A percentile compares a stretch with the other conserved stretches of the same genome.
These are phyloP conservation scores for Leptinotarsa defecta DNA, from an alignment of 1,140 invertebrate species.

Conservation along the genomic window DNA sequence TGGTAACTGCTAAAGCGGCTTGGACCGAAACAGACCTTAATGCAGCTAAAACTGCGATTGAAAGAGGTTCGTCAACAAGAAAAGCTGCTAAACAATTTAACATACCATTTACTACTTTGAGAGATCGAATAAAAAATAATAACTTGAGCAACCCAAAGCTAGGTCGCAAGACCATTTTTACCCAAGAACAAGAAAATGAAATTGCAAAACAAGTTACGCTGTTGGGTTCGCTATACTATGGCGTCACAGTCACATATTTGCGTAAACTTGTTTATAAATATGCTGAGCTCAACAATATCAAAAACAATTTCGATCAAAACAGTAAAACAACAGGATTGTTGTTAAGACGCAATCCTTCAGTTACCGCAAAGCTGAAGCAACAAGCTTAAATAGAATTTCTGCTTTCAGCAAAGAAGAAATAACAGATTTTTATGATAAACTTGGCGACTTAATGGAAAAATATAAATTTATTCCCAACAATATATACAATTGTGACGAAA, in stretches of 20 bases:
- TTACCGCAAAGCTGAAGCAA: slow-evolving; percentile 46
- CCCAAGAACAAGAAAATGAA: slow-evolving; percentile 47
- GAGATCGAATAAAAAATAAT: slow-evolving; percentile 31
- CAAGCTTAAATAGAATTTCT: slow-evolving; percentile 38
- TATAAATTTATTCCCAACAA: slow-evolving; percentile 46
- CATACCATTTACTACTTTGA: slow-evolving; percentile 31
- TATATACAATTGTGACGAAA: slow-evolving; percentile 43
- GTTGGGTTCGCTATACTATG: slow-evolving; percentile 34
- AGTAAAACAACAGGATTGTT: slow-evolving; percentile 38
- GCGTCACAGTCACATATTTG: slow-evolving; percentile 27
- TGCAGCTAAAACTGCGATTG: slow-evolving; percentile 25
- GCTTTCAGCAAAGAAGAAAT: slow-evolving; percentile 44
- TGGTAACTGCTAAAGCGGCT: slow-evolving; percentile 24
- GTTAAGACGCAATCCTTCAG: slow-evolving; percentile 28
- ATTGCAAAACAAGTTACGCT: slow-evolving; percentile 42
- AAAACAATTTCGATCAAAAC: slow-evolving; percentile 37
- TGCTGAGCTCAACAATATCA: slow-evolving; percentile 32
- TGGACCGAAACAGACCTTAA: slow-evolving; percentile 22
- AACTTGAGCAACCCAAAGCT: slow-evolving; percentile 39
- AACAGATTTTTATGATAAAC: slow-evolving; percentile 34
- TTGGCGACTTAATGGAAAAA: slow-evolving; percentile 36
- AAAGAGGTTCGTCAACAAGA: slow-evolving; percentile 28
- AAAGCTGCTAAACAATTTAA: slow-evolving; percentile 29
- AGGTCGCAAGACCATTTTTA: slow-evolving; percentile 46
- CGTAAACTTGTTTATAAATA: slow-evolving; percentile 31